Evolutionary conservation across 2,797 vertebrate genomes (phyloP), one percentile per base, ranked within the genome.

Genomic region (Chaetophractus vellerosus): DNA sequence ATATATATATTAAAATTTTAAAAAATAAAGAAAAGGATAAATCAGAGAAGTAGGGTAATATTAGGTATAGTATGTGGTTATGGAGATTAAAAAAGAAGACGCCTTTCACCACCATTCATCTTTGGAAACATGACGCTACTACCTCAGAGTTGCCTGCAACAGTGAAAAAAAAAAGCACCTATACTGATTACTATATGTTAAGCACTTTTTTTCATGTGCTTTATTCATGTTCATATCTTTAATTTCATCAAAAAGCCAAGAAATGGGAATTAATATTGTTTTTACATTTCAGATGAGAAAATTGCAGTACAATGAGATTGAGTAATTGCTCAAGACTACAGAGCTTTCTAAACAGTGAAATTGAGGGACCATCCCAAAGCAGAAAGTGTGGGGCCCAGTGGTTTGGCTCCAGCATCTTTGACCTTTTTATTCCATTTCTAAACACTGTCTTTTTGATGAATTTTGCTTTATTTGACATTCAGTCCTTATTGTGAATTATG

Each of bases 381-480:
- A 78, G 31, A 15, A n/a, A 45, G 9, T 50, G 45, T 38, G 4
- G 9, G 61, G 45, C 28, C 18, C n/a, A 0, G 7, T 24, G 24
- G 2, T 45, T 11, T 84, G 19, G 31, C 0, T 63, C 21, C 28
- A 41, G 6, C 2, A 8, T 36, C 9, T 26, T 18, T 10, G 0
- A 36, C 21, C 24, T 81, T 80, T 68, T 45, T 26, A 57, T 50
- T 57, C 1, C 28, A 24, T 85, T 74, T 50, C 33, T 8, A 48
- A 78, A 28, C 9, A n/a, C n/a, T 83, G 14, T 55, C 11, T 66
- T 75, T 23, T 68, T 50, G 23, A 59, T 21, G 9, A 66, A 72
- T 50, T 93, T 89, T 63, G 24, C 64, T 57, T 72, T 78, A 24
- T 68, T 68, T 76, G 36, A 45, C n/a, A 59, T 79, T 87, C 38